Evolutionary conservation across 2,113 vertebrate genomes (phyloP), one percentile per base, ranked within the genome.

Genomic region (Calypte anna): DNA sequence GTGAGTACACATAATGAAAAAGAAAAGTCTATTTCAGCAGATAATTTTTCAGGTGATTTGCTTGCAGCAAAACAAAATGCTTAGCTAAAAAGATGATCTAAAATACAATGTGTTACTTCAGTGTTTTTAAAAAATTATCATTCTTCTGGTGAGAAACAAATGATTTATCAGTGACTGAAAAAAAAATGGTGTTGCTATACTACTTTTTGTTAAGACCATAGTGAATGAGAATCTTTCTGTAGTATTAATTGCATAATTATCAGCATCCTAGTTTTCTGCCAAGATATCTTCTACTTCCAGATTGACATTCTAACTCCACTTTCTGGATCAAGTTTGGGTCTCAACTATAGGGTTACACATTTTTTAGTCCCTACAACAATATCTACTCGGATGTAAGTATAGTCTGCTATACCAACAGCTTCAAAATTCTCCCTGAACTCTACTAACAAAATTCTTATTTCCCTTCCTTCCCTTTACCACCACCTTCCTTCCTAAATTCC

Each of bases 31-130:
- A 87, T 96, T 98, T 96, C 77, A 91, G 82, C 58, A 81, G 78
- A 92, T 96, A 93, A 95, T 75, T 95, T 97, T 94, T 96, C 87
- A 97, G 61, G 94, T 96, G 94, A 97, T 97, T 96, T 97, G 48
- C 90, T 79, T 93, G 19, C 16, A 97, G 90, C 78, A 96, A 95
- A 98, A 91, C 55, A 96, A 97, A 97, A 90, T 30, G 14, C 33
- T 95, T 70, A 84, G 79, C 75, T 97, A 88, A 97, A 97, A 90
- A 62, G 31, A 92, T 91, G 64, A 91, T 24, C 22, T 78, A 94
- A 96, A 96, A 61, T 18, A 43, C 77, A 95, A 78, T 0, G 3
- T 70, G 17, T 70, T 91, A 53, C 48, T 93, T 21, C 46, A 48
- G 46, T 7, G 67, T 44, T 93, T 88, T 82, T 14, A 53, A 75